Conservation (phyloP, 2,113 vertebrate genomes). For the Steatornis caripensis region DNA sequence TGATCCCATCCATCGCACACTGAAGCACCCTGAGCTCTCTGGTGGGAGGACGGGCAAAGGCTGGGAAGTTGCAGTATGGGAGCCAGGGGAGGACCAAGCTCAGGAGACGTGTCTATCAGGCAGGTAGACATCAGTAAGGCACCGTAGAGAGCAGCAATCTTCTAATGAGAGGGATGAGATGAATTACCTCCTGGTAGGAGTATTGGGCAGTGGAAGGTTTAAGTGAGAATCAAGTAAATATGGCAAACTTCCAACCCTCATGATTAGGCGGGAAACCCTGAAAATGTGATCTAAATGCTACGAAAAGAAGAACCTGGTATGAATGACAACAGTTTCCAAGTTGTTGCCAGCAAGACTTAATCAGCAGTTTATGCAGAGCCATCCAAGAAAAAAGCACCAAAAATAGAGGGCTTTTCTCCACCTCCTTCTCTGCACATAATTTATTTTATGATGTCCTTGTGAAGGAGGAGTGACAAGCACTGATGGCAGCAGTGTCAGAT, state of each 20-base stretch:
- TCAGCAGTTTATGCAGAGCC: conserved; percentile 14
- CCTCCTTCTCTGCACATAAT: conserved; percentile 5
- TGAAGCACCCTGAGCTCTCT: background rate
- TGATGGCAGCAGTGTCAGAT: conserved; percentile 43
- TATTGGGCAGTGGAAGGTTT: background rate
- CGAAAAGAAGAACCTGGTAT: background rate
- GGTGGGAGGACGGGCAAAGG: background rate
- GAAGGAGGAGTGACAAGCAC: conserved; percentile 2
- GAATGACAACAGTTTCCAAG: conserved; percentile 11
- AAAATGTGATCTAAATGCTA: background rate
- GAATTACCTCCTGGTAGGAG: background rate
- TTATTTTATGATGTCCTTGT: background rate
- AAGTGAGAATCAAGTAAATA: background rate
- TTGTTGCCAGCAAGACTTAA: conserved; percentile 25
- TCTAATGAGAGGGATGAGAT: background rate
- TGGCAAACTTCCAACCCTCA: background rate
- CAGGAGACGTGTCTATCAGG: background rate
- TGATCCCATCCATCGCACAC: background rate
- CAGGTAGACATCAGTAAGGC: background rate
- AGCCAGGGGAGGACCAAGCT: background rate
- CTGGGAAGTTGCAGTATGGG: background rate
- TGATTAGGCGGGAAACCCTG: background rate
- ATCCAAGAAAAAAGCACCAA: conserved; percentile 16
- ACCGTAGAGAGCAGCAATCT: background rate
- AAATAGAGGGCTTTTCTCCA: conserved; percentile 33